These are phyloP conservation scores for Maniola jurtina DNA, from an alignment of 1,140 invertebrate genomes.

Conservation along the genomic window DNA sequence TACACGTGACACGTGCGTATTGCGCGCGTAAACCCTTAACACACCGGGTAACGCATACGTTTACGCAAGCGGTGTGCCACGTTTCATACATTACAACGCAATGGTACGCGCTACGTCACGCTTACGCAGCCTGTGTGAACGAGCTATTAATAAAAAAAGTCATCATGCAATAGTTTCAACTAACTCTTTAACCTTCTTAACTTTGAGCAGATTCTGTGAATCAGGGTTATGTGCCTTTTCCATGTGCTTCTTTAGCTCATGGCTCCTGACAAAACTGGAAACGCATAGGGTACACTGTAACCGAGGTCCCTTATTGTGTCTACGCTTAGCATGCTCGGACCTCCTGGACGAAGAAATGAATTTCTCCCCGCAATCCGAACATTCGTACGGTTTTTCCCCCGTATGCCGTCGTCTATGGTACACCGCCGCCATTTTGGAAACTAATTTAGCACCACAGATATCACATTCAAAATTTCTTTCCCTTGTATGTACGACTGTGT, in stretches of 20 bases:
- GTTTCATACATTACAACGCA: no score
- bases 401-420: slow-evolving; percentile 82
- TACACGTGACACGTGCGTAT: no score
- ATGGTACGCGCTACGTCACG: no score
- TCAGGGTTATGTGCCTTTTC: slow-evolving; percentile 45
- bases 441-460: slow-evolving; percentile 68
- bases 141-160: no score
- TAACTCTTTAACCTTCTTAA: slow-evolving; percentile 16
- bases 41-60: no score
- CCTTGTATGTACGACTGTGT: slow-evolving; percentile 69
- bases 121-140: no score
- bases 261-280: slow-evolving; percentile 50
- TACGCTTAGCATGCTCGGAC: slow-evolving; percentile 64
- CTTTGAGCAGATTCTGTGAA: slow-evolving; percentile 12
- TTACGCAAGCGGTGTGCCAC: no score
- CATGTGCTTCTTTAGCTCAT: slow-evolving; percentile 61
- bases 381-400: slow-evolving; percentile 87
- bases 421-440: slow-evolving; percentile 69
- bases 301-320: slow-evolving; percentile 55
- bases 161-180: not conserved
- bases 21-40: no score
- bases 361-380: slow-evolving; percentile 83
- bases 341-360: slow-evolving; percentile 71
- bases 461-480: slow-evolving; percentile 73
- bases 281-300: slow-evolving; percentile 53